Evolutionary conservation across 2,888 invertebrate species (phyloP).

Genomic region (Campoplex nolae): DNA sequence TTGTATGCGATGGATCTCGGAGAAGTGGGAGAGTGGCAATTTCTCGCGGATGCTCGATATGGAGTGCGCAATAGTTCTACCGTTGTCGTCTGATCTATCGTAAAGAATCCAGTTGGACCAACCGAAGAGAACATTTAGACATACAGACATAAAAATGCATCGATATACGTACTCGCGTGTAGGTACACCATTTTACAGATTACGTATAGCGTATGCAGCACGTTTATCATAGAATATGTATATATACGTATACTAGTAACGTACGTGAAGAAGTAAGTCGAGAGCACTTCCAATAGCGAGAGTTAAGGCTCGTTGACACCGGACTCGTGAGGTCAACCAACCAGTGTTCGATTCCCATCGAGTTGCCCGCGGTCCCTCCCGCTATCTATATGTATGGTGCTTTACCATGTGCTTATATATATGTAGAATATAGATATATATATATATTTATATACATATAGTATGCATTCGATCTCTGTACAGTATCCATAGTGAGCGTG

Average conservation of each 20-base stretch:
- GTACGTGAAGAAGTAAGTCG: constrained; percentile 62
- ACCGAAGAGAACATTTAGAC: neutral
- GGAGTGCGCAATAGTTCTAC: neutral
- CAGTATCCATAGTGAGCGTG: constrained; percentile 34
- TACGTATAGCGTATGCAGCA: constrained; percentile 14
- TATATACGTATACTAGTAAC: constrained; percentile 34
- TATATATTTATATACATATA: constrained; percentile 34
- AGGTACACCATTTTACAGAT: neutral
- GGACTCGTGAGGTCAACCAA: constrained; percentile 81
- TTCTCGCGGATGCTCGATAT: constrained; percentile 35
- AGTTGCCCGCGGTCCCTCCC: constrained; percentile 62
- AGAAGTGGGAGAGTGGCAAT: constrained; percentile 54
- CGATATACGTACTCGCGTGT: neutral
- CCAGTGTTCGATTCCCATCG: constrained; percentile 81
- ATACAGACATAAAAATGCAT: constrained; percentile 26
- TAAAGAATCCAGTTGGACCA: constrained; percentile 39
- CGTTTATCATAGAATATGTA: constrained; percentile 30
- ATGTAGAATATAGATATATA: too few relatives aligned
- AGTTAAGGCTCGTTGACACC: constrained; percentile 83
- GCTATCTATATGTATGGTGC: constrained; percentile 37
- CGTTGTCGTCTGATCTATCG: constrained; percentile 28
- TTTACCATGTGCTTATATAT: too few relatives aligned
- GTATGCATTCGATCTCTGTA: constrained; percentile 40
- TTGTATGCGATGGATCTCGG: neutral
- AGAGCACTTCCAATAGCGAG: constrained; percentile 71